A percentile compares a stretch with the other conserved stretches of the same genome.
phyloP scores from a whole-genome alignment of 2,113 vertebrate species.

The Hepsetus odoe region DNA sequence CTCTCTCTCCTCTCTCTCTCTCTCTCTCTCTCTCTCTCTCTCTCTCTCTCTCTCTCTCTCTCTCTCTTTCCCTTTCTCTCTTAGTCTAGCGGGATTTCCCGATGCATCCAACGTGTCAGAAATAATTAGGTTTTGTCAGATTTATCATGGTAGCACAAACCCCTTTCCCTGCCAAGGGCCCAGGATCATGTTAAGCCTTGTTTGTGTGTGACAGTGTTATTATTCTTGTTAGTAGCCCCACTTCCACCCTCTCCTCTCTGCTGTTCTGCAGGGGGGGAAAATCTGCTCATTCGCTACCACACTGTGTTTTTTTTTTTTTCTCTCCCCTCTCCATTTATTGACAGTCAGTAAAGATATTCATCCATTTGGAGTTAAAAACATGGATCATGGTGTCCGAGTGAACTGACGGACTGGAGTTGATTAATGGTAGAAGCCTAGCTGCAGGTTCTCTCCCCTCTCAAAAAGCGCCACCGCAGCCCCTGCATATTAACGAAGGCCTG shows the following conservation, averaged over 20 bases:
- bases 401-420: conserved; percentile 99
- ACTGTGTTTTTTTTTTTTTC: background rate
- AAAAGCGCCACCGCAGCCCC: conserved; percentile 93
- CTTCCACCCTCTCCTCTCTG: conserved; percentile 50
- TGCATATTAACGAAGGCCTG: conserved; percentile 99
- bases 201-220: conserved; percentile 99
- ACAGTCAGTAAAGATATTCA: conserved; percentile 99
- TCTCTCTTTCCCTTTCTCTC: conserved; percentile 72
- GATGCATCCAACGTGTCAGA: conserved; percentile 99
- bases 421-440: conserved; percentile 98
- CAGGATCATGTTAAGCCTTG: conserved; percentile 98
- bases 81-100: conserved; percentile 86
- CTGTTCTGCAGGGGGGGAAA: conserved; percentile 12
- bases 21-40: no score
- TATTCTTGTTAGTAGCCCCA: conserved; percentile 96
- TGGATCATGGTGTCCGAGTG: conserved; percentile 98
- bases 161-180: conserved; percentile 91
- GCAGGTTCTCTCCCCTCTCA: conserved; percentile 91
- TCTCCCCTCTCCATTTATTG: conserved; percentile 82
- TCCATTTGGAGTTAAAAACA: conserved; percentile 99
- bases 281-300: conserved; percentile 29
- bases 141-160: conserved; percentile 98
- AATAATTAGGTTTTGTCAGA: conserved; percentile 99
- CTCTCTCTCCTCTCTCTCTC: no score
- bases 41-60: conserved; percentile 12